Conservation (phyloP, 2,888 invertebrate genomes). For the Parelbella ahira region DNA sequence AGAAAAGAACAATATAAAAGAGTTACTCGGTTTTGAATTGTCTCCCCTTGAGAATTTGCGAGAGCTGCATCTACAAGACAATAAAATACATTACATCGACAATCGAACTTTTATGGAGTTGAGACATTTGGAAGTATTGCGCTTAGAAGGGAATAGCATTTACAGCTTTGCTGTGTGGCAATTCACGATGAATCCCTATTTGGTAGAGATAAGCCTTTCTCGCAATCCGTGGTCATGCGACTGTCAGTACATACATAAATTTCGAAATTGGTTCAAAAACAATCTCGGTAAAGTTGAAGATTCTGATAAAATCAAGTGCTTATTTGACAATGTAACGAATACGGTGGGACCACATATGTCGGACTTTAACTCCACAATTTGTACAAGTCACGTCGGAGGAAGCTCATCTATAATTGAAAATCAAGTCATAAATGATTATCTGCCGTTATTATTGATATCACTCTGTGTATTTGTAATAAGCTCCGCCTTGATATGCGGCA, state of each 20-base stretch:
- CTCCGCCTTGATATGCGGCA: conserved; percentile 87
- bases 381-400: conserved; percentile 86
- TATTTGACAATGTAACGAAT: conserved; percentile 86
- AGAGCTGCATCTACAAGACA: conserved; percentile 93
- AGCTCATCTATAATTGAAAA: conserved; percentile 86
- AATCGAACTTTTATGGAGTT: conserved; percentile 91
- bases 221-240: conserved; percentile 96
- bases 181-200: conserved; percentile 89
- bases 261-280: conserved; percentile 88
- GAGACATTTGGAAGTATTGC: conserved; percentile 90
- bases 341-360: conserved; percentile 85
- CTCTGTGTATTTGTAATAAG: conserved; percentile 88
- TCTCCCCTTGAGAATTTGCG: conserved; percentile 89
- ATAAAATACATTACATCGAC: conserved; percentile 89
- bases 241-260: conserved; percentile 90
- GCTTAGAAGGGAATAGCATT: conserved; percentile 91
- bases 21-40: conserved; percentile 90
- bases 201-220: conserved; percentile 91
- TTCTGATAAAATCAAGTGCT: conserved; percentile 87
- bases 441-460: conserved; percentile 88
- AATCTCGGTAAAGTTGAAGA: conserved; percentile 91
- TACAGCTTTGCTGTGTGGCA: conserved; percentile 93
- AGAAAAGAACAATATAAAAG: conserved; percentile 91
- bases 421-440: conserved; percentile 89
- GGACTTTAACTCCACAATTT: conserved; percentile 89